Evolutionary conservation across 2,888 invertebrate species (phyloP), one percentile per base, ranked within the genome.

Genomic region (Micropterix aruncella): DNA sequence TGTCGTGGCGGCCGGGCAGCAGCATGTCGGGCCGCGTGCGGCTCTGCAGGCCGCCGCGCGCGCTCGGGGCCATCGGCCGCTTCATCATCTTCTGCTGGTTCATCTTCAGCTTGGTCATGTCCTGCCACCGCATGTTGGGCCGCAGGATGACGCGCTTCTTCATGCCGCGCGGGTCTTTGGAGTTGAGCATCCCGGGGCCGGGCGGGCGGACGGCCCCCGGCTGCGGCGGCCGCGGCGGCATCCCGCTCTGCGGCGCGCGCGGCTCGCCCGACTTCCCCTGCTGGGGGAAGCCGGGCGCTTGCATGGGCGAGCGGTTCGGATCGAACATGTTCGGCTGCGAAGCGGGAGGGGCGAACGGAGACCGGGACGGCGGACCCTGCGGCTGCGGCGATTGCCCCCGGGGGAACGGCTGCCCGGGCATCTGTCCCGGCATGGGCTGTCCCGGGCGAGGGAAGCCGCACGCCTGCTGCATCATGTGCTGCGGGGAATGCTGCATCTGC

Each of bases 1-100:
- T 82, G 52, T 82, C 82, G 48, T 83, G 79, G 56, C 78, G 75
- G 43, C 79, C 79, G 0, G 82, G 81, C 2, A 83, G 62, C 17
- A 83, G 56, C 55, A 83, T 73, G 52, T 80, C 80, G 48, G 79
- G 63, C 14, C 79, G 66, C 48, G 74, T 70, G 53, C 75, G 72
- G 45, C 60, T 60, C 0, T 52, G 57, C 0, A 64, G 62, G 0
- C 60, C 60, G 3, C 57, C 59, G 0, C 53, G 49, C 50, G 53
- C 51, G 19, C 46, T 16, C 2, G 41, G 43, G 0, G 53, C 56
- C 0, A 57, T 63, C 0, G 64, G 63, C 38, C 71, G 54, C 48
- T 71, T 71, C 52, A 68, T 54, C 2, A 67, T 65, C 64, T 68
- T 68, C 5, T 70, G 59, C 5, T 62, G 57, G 2, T 27, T 27